Conservation (phyloP, 2,113 vertebrate species). For the Rhegmatorhina hoffmannsi region DNA sequence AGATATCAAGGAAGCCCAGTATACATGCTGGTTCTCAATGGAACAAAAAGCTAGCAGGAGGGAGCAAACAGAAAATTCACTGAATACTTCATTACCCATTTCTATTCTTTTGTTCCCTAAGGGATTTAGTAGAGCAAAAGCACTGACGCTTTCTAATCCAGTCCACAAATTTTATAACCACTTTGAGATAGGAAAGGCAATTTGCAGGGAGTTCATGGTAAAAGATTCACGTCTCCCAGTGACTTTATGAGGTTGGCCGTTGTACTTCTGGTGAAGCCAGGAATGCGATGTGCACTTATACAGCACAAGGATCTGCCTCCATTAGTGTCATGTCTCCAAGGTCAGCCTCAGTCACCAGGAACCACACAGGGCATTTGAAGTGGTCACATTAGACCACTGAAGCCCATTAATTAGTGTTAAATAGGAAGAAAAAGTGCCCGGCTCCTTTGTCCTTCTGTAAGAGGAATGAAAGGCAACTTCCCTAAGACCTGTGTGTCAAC, state of each 20-base stretch:
- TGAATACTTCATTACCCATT: neutral
- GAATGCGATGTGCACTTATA: neutral
- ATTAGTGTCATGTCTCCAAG: neutral
- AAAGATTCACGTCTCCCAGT: neutral
- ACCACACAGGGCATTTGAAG: neutral
- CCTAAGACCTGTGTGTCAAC: neutral
- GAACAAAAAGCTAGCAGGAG: neutral
- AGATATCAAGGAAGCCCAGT: neutral
- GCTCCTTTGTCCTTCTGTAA: neutral
- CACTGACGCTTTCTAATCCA: neutral
- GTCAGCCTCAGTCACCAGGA: neutral
- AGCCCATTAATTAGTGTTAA: neutral
- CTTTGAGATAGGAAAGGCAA: neutral
- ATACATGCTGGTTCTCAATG: neutral
- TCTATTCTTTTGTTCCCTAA: neutral
- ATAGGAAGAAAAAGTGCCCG: neutral
- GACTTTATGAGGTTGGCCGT: neutral
- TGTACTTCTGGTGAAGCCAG: neutral
- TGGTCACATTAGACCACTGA: accelerated
- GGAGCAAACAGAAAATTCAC: neutral
- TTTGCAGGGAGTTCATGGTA: neutral
- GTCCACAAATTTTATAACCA: neutral
- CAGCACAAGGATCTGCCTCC: neutral
- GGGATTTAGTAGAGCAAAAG: neutral
- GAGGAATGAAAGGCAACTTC: neutral